phyloP scores from a whole-genome alignment of 1,140 invertebrate genomes.

The Eulimnadia texana region DNA sequence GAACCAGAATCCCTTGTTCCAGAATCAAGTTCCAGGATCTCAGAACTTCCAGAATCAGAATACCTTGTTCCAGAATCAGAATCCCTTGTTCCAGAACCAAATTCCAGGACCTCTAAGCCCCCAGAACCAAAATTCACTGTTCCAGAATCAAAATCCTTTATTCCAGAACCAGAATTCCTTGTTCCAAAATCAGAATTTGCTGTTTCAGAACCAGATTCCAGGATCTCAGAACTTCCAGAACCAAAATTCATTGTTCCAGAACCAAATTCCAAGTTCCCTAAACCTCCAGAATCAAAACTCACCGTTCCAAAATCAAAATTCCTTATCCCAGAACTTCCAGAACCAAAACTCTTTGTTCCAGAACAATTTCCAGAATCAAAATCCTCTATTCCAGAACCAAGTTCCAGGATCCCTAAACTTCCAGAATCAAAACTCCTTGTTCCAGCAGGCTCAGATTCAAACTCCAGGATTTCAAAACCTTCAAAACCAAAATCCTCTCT shows the following conservation, averaged over 20 bases:
- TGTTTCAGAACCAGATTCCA: not conserved
- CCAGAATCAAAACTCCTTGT: not conserved
- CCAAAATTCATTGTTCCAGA: not conserved
- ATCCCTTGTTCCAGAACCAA: not conserved
- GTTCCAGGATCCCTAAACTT: not conserved
- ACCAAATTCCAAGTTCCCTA: not conserved
- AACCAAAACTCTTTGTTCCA: not conserved
- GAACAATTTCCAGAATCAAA: not conserved
- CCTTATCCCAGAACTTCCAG: not conserved
- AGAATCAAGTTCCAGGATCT: not conserved
- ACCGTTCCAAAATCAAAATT: not conserved
- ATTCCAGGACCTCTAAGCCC: not conserved
- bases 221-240: not conserved
- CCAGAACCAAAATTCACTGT: not conserved
- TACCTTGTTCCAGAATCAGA: not conserved
- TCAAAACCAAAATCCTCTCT: not conserved
- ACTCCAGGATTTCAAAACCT: not conserved
- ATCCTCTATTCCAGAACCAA: not conserved
- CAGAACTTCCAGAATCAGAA: not conserved
- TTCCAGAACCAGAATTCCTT: not conserved
- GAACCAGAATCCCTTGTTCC: not conserved
- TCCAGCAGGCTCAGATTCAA: no score
- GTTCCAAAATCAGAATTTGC: not conserved
- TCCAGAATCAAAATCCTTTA: not conserved
- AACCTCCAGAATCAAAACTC: not conserved